Base-by-base conservation (phyloP, 2,888 invertebrate species). In the Philereme vetulata region DNA sequence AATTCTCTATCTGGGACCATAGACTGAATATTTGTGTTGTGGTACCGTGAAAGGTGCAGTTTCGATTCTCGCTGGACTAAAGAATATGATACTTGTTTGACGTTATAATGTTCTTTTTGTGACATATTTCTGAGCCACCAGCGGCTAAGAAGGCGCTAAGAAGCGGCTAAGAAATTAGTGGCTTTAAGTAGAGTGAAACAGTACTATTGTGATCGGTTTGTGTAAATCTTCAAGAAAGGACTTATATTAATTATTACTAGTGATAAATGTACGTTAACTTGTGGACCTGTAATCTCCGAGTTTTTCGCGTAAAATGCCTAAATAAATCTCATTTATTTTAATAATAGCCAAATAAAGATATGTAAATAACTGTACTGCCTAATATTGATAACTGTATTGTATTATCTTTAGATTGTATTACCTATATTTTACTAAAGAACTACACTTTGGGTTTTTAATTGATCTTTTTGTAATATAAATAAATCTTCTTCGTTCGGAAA, bases 271-370 rank as follows among this genome's bases (percentile, higher is more conserved):
- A 8, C 4, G 38, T 8, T 38, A 38, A 7, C 38, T 38, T 38
- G 6, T 38, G 38, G 42, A 42, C 42, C 1, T 42, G 5, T 42
- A 42, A 42, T 42, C 5, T 10, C 10, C 1, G 10, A n/a, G 5
- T 4, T 42, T 10, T 5, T 42, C 10, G 4, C 53, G 34, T 49
- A 51, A 47, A 46, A 50, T 57, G 60, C 52, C 52, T 61, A 55
- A 46, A 53, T 55, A 47, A 40, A 47, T 56, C 47, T 51, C 49
- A 47, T 53, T 34, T 48, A 36, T 62, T 47, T 62, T 58, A 64
- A 62, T 59, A 52, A 47, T 66, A 61, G 66, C 66, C 66, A 68
- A 68, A 68, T 65, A 68, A 68, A 49, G 4, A 47, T 64, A 52
- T 63, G 61, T 68, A 66, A 60, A 65, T 66, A 62, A 8, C 56